phyloP scores from a whole-genome alignment of 2,888 invertebrate genomes.

The Neoascia interrupta region DNA sequence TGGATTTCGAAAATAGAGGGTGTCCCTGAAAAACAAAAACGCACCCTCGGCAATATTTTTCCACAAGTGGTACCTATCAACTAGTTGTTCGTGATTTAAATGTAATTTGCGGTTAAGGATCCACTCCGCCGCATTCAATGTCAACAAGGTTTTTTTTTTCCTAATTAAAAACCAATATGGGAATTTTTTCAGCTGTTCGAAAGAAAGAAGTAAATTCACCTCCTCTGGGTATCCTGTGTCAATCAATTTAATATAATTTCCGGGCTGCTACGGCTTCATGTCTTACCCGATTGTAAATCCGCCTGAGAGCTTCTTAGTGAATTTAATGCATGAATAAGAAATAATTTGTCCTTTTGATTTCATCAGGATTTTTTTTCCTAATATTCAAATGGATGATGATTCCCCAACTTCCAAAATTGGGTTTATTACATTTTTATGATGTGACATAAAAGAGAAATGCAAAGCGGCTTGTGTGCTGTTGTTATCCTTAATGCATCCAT shows the following conservation, averaged over 20 bases:
- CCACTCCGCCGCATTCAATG: no score
- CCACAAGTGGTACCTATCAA: no score
- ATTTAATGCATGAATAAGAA: slow-evolving; percentile 79
- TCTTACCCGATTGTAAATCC: slow-evolving; percentile 44
- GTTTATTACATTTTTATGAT: slow-evolving; percentile 67
- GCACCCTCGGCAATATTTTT: not conserved
- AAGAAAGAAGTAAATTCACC: no score
- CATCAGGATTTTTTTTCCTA: slow-evolving; percentile 6
- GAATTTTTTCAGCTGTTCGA: no score
- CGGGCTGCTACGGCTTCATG: slow-evolving; percentile 44
- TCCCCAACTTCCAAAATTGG: not conserved
- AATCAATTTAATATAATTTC: slow-evolving; percentile 31
- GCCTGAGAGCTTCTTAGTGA: slow-evolving; percentile 71
- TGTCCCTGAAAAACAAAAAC: slow-evolving; percentile 18
- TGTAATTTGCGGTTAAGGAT: no score
- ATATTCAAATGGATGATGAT: slow-evolving; percentile 43
- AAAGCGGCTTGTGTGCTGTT: slow-evolving; percentile 31
- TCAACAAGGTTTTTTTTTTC: no score
- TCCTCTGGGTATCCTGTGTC: no score
- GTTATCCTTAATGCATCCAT: slow-evolving; percentile 53
- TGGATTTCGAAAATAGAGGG: slow-evolving; percentile 34
- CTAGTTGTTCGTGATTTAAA: slow-evolving; percentile 55
- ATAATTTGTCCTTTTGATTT: slow-evolving; percentile 73
- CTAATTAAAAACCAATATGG: no score
- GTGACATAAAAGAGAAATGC: slow-evolving; percentile 53